phyloP scores from a whole-genome alignment of 2,888 invertebrate genomes.

The Thera obeliscata region DNA sequence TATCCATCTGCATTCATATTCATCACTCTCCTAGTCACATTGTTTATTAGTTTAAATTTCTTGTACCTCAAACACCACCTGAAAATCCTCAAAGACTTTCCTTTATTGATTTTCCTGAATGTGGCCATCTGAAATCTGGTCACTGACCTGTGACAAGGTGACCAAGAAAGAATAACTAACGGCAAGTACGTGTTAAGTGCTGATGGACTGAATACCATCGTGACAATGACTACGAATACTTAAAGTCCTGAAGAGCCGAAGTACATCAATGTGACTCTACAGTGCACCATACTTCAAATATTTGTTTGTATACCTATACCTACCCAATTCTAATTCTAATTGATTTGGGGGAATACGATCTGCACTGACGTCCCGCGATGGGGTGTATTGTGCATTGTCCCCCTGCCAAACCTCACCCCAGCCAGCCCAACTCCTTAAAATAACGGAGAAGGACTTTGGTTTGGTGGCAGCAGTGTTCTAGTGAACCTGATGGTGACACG shows the following conservation, averaged over 20 bases:
- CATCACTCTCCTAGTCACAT: no score
- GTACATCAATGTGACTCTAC: constrained; percentile 7
- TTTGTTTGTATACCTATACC: not conserved
- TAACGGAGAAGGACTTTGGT: no score
- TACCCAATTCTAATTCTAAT: no score
- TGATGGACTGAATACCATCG: constrained; percentile 2
- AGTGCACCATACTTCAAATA: constrained; percentile 9
- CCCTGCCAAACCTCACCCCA: no score
- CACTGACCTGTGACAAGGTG: not conserved
- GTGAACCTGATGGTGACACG: no score
- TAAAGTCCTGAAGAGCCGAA: not conserved
- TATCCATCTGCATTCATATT: no score
- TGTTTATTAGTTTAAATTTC: no score
- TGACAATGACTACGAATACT: constrained; percentile 26
- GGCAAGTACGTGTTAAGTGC: not conserved
- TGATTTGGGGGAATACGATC: no score
- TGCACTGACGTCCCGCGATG: no score
- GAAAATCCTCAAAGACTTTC: not conserved
- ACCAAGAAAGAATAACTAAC: not conserved
- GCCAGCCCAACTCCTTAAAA: no score
- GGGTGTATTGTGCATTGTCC: no score
- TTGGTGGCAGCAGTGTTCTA: no score
- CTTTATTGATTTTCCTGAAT: not conserved
- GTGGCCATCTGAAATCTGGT: not conserved
- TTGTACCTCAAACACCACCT: not conserved